Base-by-base conservation (phyloP, 2,888 invertebrate genomes). In the Drosophila siamana region DNA sequence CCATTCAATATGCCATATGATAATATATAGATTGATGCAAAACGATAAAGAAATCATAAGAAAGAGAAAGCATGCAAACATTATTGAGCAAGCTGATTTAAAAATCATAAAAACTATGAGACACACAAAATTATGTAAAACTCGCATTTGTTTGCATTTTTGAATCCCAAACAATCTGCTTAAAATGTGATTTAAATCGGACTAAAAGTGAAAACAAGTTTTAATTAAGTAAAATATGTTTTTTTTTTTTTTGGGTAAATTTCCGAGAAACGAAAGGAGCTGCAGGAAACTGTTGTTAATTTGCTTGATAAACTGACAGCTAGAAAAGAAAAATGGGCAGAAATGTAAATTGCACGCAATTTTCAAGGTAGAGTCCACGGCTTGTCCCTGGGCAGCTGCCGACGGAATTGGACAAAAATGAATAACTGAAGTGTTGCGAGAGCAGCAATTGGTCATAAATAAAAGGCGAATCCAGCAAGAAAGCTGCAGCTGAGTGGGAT, bases 391-490 rank as follows among this genome's bases (percentile, higher is more conserved):
- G 26, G 15, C 22, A 33, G 28, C 11, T 15, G n/a, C 64, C 65
- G 76, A 4, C 50, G 71, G 77, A 55, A 36, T 52, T 24, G 62
- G 59, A 33, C 54, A 43, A 67, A 72, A 78, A 84, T 88, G 77
- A 83, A 86, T 86, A 83, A 83, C 77, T 67, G 68, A 67, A 74
- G 63, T 66, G 74, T 60, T 64, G 52, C 55, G 16, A 64, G 62
- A 57, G 60, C 55, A 46, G 61, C 47, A 69, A 63, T 69, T 70
- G 69, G 56, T 43, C 83, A 87, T 87, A 82, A 87, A 82, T 82
- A 65, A 63, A 61, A 40, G 11, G 33, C n/a, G n/a, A 33, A 33
- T 1, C 11, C 11, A n/a, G n/a, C 33, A 11, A n/a, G 11, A 5
- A n/a, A n/a, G n/a, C n/a, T 4, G 11, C 33, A 33, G n/a, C 0